Base-by-base conservation (phyloP, 2,888 invertebrate genomes). In the Cordilura impudica region DNA sequence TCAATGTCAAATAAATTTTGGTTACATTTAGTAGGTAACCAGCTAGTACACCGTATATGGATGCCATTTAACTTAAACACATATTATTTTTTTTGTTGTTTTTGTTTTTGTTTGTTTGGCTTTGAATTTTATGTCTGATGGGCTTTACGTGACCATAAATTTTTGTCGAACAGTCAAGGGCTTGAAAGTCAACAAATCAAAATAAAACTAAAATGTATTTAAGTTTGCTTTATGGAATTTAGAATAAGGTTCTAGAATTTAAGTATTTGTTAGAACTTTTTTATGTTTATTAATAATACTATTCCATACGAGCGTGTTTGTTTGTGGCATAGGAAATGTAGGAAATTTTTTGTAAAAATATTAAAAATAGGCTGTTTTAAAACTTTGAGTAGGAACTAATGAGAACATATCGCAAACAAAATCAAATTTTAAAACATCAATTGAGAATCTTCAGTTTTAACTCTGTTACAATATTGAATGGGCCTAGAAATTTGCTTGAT, bases 1-100 rank as follows among this genome's bases (percentile, higher is more conserved):
- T 67, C 79, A 79, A 71, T 75, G 79, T n/a, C 79, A 75, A 75
- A 75, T 51, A 71, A 75, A 79, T 75, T 79, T 77, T 75, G 73
- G 74, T 70, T 79, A 66, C 53, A 61, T 47, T 66, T 56, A 56
- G n/a, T 12, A 66, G 47, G 19, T 47, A 60, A 39, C n/a, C 31
- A 31, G 63, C 61, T 23, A 66, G 45, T 69, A 26, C 16, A 56
- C 58, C 66, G 70, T 66, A 61, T 78, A 71, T 70, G 58, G 69
- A 51, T 51, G 51, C 60, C 23, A 61, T 47, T 67, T 67, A 67
- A 70, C 47, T 58, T 53, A 71, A 29, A 47, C 47, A 12, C 61
- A 70, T n/a, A 71, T 71, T 56, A 51, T 67, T 70, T 66, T 66
- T 70, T n/a, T n/a, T n/a, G n/a, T n/a, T n/a, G n/a, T n/a, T n/a